Percentiles rank a stretch among this genome's conserved stretches.
phyloP scores from a whole-genome alignment of 2,113 vertebrate genomes.

The Sakesphorus luctuosus region DNA sequence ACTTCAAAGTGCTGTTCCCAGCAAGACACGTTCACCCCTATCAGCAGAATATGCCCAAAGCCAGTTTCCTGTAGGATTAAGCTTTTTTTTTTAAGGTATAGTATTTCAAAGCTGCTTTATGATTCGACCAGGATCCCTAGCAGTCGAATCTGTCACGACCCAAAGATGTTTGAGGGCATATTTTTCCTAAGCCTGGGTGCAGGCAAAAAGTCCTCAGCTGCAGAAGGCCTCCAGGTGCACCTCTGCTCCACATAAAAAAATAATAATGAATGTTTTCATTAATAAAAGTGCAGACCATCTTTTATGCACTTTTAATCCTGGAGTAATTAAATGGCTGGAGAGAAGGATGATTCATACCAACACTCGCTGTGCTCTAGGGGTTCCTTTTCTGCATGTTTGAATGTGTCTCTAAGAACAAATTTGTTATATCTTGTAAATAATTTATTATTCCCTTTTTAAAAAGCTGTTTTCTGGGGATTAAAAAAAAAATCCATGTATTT shows the following conservation, averaged over 20 bases:
- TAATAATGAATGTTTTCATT: conserved; percentile 33
- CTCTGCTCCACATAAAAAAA: not conserved
- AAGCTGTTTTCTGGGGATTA: not conserved
- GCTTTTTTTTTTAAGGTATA: not conserved
- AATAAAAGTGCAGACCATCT: not conserved
- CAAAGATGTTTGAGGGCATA: not conserved
- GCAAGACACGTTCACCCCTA: not conserved
- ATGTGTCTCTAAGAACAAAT: not conserved
- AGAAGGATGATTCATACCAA: not conserved
- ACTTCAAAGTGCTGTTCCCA: not conserved
- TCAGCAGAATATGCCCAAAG: not conserved
- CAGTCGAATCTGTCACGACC: not conserved
- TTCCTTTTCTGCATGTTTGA: not conserved
- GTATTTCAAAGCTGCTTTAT: conserved; percentile 14
- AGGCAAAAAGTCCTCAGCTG: not conserved
- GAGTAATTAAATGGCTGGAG: conserved; percentile 26
- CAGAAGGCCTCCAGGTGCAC: not conserved
- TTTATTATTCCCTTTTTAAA: not conserved
- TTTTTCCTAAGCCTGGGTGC: not conserved
- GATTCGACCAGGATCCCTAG: not conserved
- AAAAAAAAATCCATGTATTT: not conserved
- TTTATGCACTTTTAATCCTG: not conserved
- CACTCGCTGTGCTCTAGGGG: not conserved
- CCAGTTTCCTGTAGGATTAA: not conserved
- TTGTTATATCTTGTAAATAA: not conserved